Evolutionary conservation across 2,888 invertebrate genomes (phyloP), one percentile per base, ranked within the genome.

Genomic region (Stegophylla sp.): DNA sequence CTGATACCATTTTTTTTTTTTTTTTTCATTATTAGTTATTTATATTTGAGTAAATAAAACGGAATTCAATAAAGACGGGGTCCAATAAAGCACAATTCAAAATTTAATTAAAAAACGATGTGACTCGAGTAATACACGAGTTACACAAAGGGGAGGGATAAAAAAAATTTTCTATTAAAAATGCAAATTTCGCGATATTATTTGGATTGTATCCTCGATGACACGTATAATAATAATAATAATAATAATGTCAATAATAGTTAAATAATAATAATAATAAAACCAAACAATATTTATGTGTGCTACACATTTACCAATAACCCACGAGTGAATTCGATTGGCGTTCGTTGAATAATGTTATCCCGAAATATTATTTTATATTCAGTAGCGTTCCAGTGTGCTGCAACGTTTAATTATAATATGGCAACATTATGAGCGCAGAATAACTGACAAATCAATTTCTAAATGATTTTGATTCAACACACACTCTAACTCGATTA

Each of bases 31-130:
- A 59, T 45, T 59, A 17, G 23, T 43, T n/a, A n/a, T 26, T n/a
- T 28, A 45, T 12, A 61, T 61, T 48, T 9, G 13, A 48, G 56
- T 73, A 28, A 69, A 69, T 51, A 69, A 69, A 69, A 61, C 26
- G 4, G 2, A 73, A 61, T 3, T 1, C 43, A 73, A 45, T 48
- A n/a, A 56, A 34, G 53, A 61, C 13, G 13, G 3, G 12, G n/a
- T n/a, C 28, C 73, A 73, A 73, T 61, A 48, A 61, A 45, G 28
- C 13, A 69, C 20, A 51, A 73, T 61, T 61, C 3, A 28, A 61
- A 61, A 61, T 48, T 28, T 73, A 73, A 73, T 73, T 73, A 20
- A 45, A 73, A 28, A 26, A 1, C 9, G 20, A n/a, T 15, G 20
- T 1, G 5, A 61, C 20, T 61, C 9, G 17, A 69, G 20, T 69